Conservation (phyloP, 2,797 vertebrate species). For the Spea hammondii region DNA sequence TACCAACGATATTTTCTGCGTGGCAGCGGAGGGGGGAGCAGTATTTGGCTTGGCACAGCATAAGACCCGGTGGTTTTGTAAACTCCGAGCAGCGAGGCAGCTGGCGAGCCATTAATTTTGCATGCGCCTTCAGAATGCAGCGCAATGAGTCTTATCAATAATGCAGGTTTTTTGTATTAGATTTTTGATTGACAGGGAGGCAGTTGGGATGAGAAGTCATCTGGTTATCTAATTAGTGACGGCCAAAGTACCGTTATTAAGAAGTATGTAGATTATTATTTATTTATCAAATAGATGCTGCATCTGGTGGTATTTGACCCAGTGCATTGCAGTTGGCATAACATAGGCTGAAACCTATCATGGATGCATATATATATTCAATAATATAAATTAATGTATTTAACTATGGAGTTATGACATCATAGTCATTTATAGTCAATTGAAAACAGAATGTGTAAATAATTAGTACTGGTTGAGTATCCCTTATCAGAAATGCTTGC, state of each 20-base stretch:
- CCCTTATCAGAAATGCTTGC: too few species aligned
- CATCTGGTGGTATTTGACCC: conserved; percentile 18
- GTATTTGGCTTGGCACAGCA: conserved; percentile 12
- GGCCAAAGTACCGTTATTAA: conserved; percentile 43
- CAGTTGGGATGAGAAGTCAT: conserved; percentile 15
- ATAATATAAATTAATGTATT: too few species aligned
- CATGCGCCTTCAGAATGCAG: background rate
- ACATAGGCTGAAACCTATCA: background rate
- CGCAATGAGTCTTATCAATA: conserved; percentile 26
- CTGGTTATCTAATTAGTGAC: conserved; percentile 27
- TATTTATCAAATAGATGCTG: conserved; percentile 29
- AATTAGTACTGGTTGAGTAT: too few species aligned
- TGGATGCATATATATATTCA: too few species aligned
- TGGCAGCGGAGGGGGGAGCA: background rate
- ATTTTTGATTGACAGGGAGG: conserved; percentile 10
- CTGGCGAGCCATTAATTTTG: conserved; percentile 38
- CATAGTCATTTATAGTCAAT: too few species aligned
- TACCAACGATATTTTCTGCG: background rate
- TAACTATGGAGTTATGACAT: too few species aligned
- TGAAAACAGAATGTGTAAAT: too few species aligned
- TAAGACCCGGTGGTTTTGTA: background rate
- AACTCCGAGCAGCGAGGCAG: conserved; percentile 8
- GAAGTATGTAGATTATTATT: conserved; percentile 22
- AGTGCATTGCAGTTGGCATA: background rate
- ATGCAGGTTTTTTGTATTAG: conserved; percentile 50